Evolutionary conservation across 2,113 vertebrate genomes (phyloP).

Genomic region (Fregata magnificens): DNA sequence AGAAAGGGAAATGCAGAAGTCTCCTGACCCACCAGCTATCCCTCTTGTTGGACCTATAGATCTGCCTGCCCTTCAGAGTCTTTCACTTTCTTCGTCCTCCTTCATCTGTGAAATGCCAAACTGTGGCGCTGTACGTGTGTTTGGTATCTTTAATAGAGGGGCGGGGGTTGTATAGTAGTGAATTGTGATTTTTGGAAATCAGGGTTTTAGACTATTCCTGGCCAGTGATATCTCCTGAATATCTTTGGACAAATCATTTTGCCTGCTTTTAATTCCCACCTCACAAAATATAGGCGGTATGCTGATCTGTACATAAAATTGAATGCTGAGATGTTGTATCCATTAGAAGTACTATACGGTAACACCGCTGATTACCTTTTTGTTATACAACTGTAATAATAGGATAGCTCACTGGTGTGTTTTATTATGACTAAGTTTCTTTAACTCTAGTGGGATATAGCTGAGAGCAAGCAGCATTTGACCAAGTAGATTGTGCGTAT

Average conservation of each 20-base stretch:
- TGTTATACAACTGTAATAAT: neutral
- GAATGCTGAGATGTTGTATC: neutral
- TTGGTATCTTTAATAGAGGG: neutral
- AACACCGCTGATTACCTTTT: neutral
- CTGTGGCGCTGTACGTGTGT: constrained; percentile 79
- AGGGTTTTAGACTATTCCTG: neutral
- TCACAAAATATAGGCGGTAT: neutral
- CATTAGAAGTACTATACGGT: neutral
- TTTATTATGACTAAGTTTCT: neutral
- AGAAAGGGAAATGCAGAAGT: constrained; percentile 73
- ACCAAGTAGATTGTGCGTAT: neutral
- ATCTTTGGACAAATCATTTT: neutral
- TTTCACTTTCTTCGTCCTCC: constrained; percentile 64
- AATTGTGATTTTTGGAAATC: neutral
- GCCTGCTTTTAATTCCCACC: neutral
- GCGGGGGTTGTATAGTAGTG: neutral
- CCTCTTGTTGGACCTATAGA: constrained; percentile 61
- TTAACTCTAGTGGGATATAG: neutral
- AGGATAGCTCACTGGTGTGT: neutral
- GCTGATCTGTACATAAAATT: neutral
- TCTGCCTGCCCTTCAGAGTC: constrained; percentile 65
- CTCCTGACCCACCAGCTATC: constrained; percentile 70
- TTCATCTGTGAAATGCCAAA: constrained; percentile 84
- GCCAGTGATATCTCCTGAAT: neutral
- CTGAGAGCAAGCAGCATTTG: neutral